Evolutionary conservation across 2,113 vertebrate genomes (phyloP).

Genomic region (Podarcis raffonei): DNA sequence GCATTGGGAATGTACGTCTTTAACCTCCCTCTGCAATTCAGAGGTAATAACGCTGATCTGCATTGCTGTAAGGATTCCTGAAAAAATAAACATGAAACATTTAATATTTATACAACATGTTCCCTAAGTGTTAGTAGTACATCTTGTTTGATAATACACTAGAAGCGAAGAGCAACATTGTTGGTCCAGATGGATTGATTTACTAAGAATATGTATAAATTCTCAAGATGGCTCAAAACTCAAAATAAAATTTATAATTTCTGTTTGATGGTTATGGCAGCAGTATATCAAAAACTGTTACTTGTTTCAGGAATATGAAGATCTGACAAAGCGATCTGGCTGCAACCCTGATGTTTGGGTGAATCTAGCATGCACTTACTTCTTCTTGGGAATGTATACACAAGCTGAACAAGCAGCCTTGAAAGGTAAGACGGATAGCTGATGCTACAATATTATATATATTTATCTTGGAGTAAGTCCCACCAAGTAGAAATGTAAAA

Average conservation of each 20-base stretch:
- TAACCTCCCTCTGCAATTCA: neutral
- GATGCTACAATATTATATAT: neutral
- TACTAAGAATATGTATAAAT: neutral
- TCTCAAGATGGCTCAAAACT: neutral
- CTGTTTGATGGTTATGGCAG: neutral
- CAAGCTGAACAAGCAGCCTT: conserved; percentile 92
- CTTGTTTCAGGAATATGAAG: conserved; percentile 87
- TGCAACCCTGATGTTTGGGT: conserved; percentile 91
- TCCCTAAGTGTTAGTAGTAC: neutral
- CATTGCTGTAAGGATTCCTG: neutral
- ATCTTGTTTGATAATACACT: neutral
- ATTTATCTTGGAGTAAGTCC: neutral
- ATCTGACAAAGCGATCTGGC: conserved; percentile 77
- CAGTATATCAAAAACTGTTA: neutral
- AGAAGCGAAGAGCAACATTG: neutral
- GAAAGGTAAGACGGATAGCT: conserved; percentile 80
- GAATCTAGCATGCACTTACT: conserved; percentile 89
- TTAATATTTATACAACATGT: neutral
- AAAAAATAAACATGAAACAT: neutral
- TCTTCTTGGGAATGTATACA: conserved; percentile 94
- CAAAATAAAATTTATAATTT: neutral
- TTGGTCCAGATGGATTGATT: neutral
- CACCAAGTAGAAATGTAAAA: neutral
- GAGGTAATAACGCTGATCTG: neutral
- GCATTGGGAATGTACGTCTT: neutral